A percentile compares a stretch with the other conserved stretches of the same genome.
Evolutionary conservation across 2,888 invertebrate genomes (phyloP).

Genomic region (Ormia ochracea): DNA sequence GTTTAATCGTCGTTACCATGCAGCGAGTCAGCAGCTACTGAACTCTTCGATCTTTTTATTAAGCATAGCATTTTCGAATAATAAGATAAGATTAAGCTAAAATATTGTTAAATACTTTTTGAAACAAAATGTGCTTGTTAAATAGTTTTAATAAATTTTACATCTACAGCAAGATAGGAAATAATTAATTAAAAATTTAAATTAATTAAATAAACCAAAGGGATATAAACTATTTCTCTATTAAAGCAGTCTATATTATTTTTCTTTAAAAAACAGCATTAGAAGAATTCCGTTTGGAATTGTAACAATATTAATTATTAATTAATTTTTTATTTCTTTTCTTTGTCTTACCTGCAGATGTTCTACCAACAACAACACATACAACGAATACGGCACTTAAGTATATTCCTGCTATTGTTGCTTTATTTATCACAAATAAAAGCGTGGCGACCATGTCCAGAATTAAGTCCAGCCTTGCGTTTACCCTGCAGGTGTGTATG

Average conservation of each 20-base stretch:
- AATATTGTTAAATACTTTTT: too few relatives aligned
- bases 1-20: too few relatives aligned
- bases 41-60: too few relatives aligned
- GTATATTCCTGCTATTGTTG: constrained; percentile 68
- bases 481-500: constrained; percentile 82
- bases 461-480: constrained; percentile 85
- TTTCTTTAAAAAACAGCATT: not conserved
- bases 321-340: constrained; percentile 3
- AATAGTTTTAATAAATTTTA: too few relatives aligned
- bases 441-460: constrained; percentile 85
- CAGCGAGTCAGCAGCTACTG: too few relatives aligned
- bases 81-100: too few relatives aligned
- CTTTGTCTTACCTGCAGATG: constrained; percentile 57
- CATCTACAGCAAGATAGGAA: not conserved
- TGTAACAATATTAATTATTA: constrained; percentile 5
- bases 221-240: not conserved
- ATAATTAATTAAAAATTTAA: not conserved
- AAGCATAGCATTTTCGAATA: too few relatives aligned
- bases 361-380: constrained; percentile 60
- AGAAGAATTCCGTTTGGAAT: constrained; percentile 12
- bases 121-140: too few relatives aligned
- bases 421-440: constrained; percentile 71
- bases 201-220: not conserved
- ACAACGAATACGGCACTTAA: constrained; percentile 65
- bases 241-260: not conserved